phyloP scores from a whole-genome alignment of 2,113 vertebrate genomes.

The Loxodonta africana region DNA sequence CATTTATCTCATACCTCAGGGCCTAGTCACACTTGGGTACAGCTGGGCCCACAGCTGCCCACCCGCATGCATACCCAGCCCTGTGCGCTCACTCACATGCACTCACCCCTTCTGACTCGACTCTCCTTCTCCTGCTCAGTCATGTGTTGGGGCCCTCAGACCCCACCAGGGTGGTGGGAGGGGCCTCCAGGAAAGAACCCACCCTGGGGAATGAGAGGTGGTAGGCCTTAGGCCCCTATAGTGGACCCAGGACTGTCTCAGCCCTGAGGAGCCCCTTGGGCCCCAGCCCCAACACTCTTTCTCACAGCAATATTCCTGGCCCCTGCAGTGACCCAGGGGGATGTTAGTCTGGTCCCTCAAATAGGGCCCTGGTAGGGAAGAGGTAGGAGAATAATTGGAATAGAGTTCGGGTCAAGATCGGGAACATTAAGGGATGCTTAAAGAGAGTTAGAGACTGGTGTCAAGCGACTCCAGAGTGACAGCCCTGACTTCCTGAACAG shows the following conservation, averaged over 20 bases:
- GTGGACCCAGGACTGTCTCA: neutral
- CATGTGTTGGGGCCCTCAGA: neutral
- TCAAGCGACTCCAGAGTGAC: neutral
- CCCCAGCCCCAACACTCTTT: neutral
- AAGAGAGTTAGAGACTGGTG: neutral
- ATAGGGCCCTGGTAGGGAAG: neutral
- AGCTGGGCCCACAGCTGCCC: neutral
- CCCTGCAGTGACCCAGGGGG: neutral
- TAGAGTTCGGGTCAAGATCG: neutral
- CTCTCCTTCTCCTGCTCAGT: neutral
- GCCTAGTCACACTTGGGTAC: neutral
- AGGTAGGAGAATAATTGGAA: neutral
- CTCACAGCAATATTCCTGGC: neutral
- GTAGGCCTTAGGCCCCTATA: neutral
- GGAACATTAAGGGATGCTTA: too few relatives aligned
- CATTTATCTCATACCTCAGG: neutral
- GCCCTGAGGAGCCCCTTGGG: neutral
- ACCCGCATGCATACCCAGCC: neutral
- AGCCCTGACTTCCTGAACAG: neutral
- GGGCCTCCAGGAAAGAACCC: neutral
- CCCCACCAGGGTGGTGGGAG: neutral
- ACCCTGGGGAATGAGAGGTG: neutral
- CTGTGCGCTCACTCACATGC: accelerated
- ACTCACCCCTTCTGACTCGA: neutral
- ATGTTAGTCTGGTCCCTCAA: neutral